Evolutionary conservation across 2,888 invertebrate species (phyloP).

Genomic region (Augiades crinisus): DNA sequence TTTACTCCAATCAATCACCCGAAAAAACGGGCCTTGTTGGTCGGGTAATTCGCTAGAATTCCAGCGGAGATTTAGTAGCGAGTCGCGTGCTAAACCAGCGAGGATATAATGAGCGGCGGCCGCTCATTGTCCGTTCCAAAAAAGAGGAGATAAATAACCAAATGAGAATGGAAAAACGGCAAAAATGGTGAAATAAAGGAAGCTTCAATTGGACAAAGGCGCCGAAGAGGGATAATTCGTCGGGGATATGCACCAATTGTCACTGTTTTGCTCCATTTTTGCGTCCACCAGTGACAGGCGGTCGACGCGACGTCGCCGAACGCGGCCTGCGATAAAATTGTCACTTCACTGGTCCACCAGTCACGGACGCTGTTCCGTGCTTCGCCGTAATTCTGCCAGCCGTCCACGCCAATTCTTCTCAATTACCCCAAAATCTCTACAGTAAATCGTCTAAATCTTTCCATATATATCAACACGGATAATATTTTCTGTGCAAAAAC

Average conservation of each 20-base stretch:
- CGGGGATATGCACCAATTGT: conserved; percentile 79
- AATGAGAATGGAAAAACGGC: conserved; percentile 80
- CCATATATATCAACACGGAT: too few species aligned
- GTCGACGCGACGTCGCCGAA: conserved; percentile 40
- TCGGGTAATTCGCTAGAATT: conserved; percentile 79
- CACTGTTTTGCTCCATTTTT: conserved; percentile 73
- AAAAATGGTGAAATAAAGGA: conserved; percentile 78
- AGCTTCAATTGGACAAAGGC: conserved; percentile 78
- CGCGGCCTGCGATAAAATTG: conserved; percentile 58
- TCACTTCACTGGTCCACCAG: conserved; percentile 45
- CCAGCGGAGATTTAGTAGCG: conserved; percentile 74
- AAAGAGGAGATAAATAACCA: conserved; percentile 79
- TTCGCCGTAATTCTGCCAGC: conserved; percentile 18
- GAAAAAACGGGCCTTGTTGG: conserved; percentile 68
- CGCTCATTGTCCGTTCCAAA: conserved; percentile 55
- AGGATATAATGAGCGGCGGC: conserved; percentile 71
- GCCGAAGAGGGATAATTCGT: conserved; percentile 78
- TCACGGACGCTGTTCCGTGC: conserved; percentile 12
- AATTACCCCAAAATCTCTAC: conserved; percentile 21
- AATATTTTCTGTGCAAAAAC: too few species aligned
- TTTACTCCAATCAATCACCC: conserved; percentile 77
- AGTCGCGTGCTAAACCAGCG: conserved; percentile 67
- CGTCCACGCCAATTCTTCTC: conserved; percentile 15
- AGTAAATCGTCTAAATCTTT: background rate
- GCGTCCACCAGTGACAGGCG: conserved; percentile 50